Percentiles rank a stretch among this genome's conserved stretches.
These are phyloP conservation scores for Lutraria lutraria DNA, from an alignment of 2,888 invertebrate species.

Conservation along the genomic window DNA sequence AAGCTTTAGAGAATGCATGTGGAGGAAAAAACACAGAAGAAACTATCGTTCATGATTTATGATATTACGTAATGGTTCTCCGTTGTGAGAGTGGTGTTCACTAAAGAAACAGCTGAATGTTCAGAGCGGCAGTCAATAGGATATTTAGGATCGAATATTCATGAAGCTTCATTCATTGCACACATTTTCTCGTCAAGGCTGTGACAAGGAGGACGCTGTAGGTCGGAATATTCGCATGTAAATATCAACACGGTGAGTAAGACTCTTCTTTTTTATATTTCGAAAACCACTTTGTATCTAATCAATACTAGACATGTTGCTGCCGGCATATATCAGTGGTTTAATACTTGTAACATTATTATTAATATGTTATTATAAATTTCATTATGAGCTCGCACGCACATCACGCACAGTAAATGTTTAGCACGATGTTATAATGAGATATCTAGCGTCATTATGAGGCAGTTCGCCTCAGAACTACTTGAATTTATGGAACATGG, in stretches of 20 bases:
- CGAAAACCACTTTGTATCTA: background rate
- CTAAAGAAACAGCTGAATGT: background rate
- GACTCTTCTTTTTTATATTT: background rate
- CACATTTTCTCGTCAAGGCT: background rate
- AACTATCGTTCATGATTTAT: constrained; percentile 1
- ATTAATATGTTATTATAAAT: background rate
- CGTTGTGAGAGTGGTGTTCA: constrained; percentile 1
- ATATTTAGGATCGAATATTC: constrained; percentile 23
- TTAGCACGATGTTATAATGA: background rate
- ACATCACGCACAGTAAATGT: background rate
- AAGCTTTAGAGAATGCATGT: no score
- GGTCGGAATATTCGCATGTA: background rate
- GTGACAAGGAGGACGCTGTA: background rate
- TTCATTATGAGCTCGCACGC: background rate
- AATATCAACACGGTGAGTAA: constrained; percentile 9
- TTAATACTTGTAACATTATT: background rate
- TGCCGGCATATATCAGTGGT: background rate
- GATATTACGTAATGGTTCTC: background rate
- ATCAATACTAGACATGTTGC: constrained; percentile 8
- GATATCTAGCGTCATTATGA: background rate
- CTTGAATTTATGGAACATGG: no score
- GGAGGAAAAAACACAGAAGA: background rate
- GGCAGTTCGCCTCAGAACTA: no score
- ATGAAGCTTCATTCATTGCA: constrained; percentile 7
- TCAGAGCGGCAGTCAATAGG: constrained; percentile 17